A percentile compares a stretch with the other conserved stretches of the same genome.
These are phyloP conservation scores for Pseudococcus jackbeardsleyi DNA, from an alignment of 2,888 invertebrate species.

Conservation along the genomic window DNA sequence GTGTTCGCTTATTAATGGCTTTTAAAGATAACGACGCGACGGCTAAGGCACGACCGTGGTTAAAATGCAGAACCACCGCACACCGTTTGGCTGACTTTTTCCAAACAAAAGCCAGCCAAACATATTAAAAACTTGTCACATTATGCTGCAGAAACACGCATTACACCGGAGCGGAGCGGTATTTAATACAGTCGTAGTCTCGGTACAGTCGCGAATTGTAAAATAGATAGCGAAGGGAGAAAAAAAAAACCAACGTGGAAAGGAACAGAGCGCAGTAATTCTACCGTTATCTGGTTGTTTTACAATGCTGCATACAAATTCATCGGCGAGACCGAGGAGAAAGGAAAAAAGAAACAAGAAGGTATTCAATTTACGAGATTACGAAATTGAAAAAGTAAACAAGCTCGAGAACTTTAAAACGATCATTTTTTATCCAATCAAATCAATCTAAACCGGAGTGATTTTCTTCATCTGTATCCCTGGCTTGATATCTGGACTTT, in stretches of 20 bases:
- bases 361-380: slow-evolving; percentile 37
- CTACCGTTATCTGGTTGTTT: not conserved
- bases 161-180: not conserved
- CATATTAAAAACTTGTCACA: slow-evolving; percentile 35
- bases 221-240: not conserved
- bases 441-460: not conserved
- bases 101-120: not conserved
- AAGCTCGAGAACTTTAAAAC: not conserved
- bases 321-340: not conserved
- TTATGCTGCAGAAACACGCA: slow-evolving; percentile 26
- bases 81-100: not conserved
- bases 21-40: not conserved
- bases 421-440: not conserved
- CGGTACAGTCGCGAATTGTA: not conserved
- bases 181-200: slow-evolving; percentile 10
- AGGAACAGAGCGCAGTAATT: not conserved
- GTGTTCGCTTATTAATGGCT: slow-evolving; percentile 35
- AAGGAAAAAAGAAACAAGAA: not conserved
- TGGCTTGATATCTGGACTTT: no score
- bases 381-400: slow-evolving; percentile 12
- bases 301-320: slow-evolving; percentile 29
- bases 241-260: not conserved
- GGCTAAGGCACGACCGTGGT: not conserved
- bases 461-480: not conserved
- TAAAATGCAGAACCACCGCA: slow-evolving; percentile 25